These are phyloP conservation scores for Anguilla marmorata DNA, from an alignment of 2,797 vertebrate species.

Conservation along the genomic window DNA sequence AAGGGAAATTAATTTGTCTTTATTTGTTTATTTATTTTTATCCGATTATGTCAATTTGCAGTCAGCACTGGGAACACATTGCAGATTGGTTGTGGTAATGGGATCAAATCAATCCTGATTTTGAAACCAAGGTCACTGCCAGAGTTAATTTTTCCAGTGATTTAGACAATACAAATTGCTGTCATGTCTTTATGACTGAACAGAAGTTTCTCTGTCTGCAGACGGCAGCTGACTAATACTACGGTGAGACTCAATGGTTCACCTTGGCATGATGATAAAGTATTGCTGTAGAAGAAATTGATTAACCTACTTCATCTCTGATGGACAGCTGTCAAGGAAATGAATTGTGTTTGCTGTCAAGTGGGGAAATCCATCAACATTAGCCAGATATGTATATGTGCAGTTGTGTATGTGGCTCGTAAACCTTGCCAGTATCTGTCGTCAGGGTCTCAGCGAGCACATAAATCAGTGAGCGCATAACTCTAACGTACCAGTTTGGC, in stretches of 20 bases:
- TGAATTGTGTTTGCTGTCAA: slow-evolving; percentile 45
- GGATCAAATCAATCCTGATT: slow-evolving; percentile 51
- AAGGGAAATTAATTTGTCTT: slow-evolving; percentile 31
- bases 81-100: slow-evolving; percentile 44
- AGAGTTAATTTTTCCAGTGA: slow-evolving; percentile 38
- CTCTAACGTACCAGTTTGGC: not conserved
- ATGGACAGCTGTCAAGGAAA: slow-evolving; percentile 56
- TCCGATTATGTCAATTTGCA: slow-evolving; percentile 43
- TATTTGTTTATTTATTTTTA: slow-evolving; percentile 10
- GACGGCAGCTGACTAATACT: slow-evolving; percentile 31
- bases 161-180: slow-evolving; percentile 40
- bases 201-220: slow-evolving; percentile 23
- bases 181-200: slow-evolving; percentile 36
- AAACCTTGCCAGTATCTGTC: slow-evolving; percentile 44
- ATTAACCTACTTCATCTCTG: slow-evolving; percentile 41
- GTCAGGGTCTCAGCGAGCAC: slow-evolving; percentile 44
- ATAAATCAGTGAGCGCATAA: slow-evolving; percentile 35
- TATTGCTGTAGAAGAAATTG: slow-evolving; percentile 40
- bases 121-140: slow-evolving; percentile 42
- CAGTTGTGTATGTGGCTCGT: slow-evolving; percentile 30
- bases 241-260: slow-evolving; percentile 8
- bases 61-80: slow-evolving; percentile 31
- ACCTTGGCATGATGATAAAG: slow-evolving; percentile 18
- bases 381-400: slow-evolving; percentile 46
- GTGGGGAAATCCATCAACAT: slow-evolving; percentile 51